phyloP scores from a whole-genome alignment of 2,888 invertebrate species.

The Xestoiulus laeticollis region DNA sequence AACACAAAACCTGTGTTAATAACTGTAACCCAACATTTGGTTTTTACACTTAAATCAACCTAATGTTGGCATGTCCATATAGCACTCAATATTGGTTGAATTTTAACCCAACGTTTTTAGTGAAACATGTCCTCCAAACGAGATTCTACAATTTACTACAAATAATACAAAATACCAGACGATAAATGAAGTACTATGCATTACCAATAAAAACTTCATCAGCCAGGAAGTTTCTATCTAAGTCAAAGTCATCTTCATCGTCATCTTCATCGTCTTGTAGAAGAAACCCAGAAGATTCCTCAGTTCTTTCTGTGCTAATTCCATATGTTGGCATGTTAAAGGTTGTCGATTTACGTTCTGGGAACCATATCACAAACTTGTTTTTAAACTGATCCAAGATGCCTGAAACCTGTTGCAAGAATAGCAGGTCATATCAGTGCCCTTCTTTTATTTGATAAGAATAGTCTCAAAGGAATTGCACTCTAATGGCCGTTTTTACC shows the following conservation, averaged over 20 bases:
- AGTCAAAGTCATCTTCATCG: background rate
- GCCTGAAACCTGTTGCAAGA: background rate
- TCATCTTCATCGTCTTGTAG: background rate
- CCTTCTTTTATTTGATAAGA: no score
- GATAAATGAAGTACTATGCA: background rate
- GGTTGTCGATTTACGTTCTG: background rate
- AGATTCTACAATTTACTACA: no score
- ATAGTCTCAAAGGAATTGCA: no score
- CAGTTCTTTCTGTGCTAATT: background rate
- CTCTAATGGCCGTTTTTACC: no score
- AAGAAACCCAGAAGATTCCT: background rate
- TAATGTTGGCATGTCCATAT: no score
- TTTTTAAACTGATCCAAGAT: background rate
- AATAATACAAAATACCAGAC: no score
- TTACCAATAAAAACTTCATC: slow-evolving; percentile 7
- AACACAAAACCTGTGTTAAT: no score
- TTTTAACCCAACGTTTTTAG: no score
- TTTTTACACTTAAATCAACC: no score
- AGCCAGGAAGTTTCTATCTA: background rate
- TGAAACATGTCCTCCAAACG: no score
- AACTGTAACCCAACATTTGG: no score
- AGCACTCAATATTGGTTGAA: no score
- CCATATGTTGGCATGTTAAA: background rate
- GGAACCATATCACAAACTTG: background rate
- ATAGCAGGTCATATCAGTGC: background rate